Evolutionary conservation across 2,888 invertebrate genomes (phyloP), one percentile per base, ranked within the genome.

Genomic region (Rhamnusium bicolor): DNA sequence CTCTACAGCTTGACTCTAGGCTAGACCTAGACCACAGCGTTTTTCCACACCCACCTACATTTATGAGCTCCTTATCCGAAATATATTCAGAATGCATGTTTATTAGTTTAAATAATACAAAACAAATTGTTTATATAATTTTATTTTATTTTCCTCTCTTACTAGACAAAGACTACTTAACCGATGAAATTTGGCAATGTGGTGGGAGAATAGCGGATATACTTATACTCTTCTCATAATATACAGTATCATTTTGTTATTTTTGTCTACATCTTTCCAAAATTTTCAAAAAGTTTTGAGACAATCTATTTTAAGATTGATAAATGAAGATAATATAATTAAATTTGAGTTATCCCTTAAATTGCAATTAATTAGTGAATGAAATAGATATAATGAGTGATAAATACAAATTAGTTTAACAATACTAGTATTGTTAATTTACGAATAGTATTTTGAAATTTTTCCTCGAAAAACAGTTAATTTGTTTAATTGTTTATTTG

Each of bases 31-130:
- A 70, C 69, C 51, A 58, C 21, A 68, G 73, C 71, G 66, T 71
- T 73, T 72, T 53, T 40, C 58, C 60, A 16, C 18, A 82, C 82
- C 83, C 82, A 80, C 78, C 65, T 65, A 32, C 21, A 4, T 18
- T 82, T 65, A 84, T 88, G 86, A 66, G 70, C 73, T 82, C 88
- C 88, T 87, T 84, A 75, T 85, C 73, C 69, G 83, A 87, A 87
- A 87, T 87, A 87, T 88, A 88, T 87, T 87, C 86, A 85, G 86
- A 87, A 87, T 87, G 87, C 87, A 88, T 16, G 19, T 85, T 84
- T 85, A 87, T 86, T 87, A 87, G 87, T 87, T 87, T 87, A 87
- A 87, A 87, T 87, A 87, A 86, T 84, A 86, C 84, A 86, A 86
- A 86, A 83, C 80, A 82, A 83, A 84, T 86, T 86, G 85, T 87